A percentile compares a stretch with the other conserved stretches of the same genome.
Evolutionary conservation across 2,797 vertebrate genomes (phyloP).

Genomic region (Chromobotia macracanthus): DNA sequence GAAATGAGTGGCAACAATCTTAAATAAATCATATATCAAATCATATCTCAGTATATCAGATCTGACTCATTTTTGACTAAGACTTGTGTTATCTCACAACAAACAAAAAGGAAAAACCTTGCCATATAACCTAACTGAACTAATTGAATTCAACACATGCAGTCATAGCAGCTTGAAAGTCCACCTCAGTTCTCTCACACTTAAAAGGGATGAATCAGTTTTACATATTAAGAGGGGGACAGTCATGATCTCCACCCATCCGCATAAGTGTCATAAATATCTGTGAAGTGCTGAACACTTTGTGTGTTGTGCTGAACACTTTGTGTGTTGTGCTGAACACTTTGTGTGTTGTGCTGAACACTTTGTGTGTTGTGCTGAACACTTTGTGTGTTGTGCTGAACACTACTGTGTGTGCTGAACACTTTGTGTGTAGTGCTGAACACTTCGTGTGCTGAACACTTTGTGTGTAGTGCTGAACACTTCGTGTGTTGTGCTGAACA

Average conservation of each 20-base stretch:
- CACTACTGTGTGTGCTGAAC: no score
- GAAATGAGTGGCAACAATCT: no score
- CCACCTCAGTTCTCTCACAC: not conserved
- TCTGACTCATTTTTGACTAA: not conserved
- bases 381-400: conserved; percentile 42
- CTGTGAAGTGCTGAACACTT: conserved; percentile 26
- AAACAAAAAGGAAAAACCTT: not conserved
- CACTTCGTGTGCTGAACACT: no score
- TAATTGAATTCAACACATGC: not conserved
- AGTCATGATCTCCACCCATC: not conserved
- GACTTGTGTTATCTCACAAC: not conserved
- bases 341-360: conserved; percentile 42
- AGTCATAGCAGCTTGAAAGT: conserved; percentile 3
- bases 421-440: no score
- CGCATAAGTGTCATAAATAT: not conserved
- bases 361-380: conserved; percentile 42
- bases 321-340: conserved; percentile 42
- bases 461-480: no score
- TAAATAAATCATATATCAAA: no score
- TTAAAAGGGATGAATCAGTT: not conserved
- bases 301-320: conserved; percentile 42
- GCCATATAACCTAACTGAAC: not conserved
- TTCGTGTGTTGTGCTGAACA: no score
- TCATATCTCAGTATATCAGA: no score
- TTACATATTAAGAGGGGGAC: conserved; percentile 28